phyloP scores from a whole-genome alignment of 1,140 invertebrate genomes.

The Drosophila gunungcola region DNA sequence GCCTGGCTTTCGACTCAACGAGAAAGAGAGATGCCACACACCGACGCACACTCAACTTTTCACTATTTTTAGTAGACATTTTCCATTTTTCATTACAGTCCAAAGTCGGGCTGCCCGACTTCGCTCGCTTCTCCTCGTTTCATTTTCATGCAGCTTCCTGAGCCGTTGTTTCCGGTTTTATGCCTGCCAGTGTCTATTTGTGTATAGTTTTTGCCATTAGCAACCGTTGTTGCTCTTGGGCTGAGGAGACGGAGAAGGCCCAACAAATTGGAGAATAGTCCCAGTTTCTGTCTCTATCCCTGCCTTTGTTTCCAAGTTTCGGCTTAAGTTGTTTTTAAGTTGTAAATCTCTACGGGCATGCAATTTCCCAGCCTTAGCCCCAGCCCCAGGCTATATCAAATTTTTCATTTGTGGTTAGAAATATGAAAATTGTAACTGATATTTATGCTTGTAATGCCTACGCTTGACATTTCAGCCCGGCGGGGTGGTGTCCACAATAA shows the following conservation, averaged over 20 bases:
- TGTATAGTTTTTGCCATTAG: conserved; percentile 74
- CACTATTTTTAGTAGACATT: conserved; percentile 69
- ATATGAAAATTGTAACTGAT: conserved; percentile 82
- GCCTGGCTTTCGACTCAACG: conserved; percentile 34
- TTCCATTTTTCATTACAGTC: conserved; percentile 80
- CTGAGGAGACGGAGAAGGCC: conserved; percentile 25
- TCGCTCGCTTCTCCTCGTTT: conserved; percentile 50
- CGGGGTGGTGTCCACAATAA: conserved; percentile 64
- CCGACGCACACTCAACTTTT: conserved; percentile 43
- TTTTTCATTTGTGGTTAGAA: conserved; percentile 73
- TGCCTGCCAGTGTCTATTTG: conserved; percentile 68
- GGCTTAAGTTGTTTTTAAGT: conserved; percentile 83
- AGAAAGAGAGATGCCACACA: conserved; percentile 37
- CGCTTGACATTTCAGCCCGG: conserved; percentile 67
- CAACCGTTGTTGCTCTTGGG: conserved; percentile 36
- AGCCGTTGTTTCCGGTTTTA: conserved; percentile 75
- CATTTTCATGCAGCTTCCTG: conserved; percentile 82
- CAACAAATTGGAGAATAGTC: conserved; percentile 56
- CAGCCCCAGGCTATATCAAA: conserved; percentile 52
- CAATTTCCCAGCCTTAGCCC: conserved; percentile 47
- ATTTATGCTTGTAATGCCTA: conserved; percentile 77
- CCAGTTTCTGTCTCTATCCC: conserved; percentile 16
- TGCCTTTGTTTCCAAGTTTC: conserved; percentile 74
- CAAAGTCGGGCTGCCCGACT: conserved; percentile 36
- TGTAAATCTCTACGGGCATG: conserved; percentile 78